Evolutionary conservation across 2,797 vertebrate species (phyloP).

Genomic region (Onychomys arenicola): DNA sequence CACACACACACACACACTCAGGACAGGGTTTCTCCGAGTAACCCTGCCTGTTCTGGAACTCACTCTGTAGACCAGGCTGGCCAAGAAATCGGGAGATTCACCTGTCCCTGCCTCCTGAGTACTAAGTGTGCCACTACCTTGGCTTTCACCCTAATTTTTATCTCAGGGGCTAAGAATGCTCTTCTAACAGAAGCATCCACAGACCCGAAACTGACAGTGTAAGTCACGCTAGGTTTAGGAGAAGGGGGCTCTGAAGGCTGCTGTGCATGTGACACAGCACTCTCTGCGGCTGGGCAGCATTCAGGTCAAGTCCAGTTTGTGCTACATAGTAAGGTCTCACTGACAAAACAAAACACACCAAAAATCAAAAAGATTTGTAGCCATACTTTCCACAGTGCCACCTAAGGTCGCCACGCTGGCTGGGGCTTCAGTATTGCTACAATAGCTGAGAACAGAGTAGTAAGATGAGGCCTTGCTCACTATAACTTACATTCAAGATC

Average conservation of each 20-base stretch:
- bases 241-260: neutral
- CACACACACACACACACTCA: neutral
- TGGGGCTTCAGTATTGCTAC: too few relatives aligned
- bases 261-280: neutral
- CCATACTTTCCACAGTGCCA: neutral
- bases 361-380: rapidly evolving
- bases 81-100: neutral
- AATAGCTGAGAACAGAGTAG: neutral
- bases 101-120: too few relatives aligned
- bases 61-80: neutral
- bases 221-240: neutral
- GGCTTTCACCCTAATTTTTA: neutral
- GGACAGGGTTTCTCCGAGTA: neutral
- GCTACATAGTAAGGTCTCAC: neutral
- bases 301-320: neutral
- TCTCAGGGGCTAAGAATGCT: neutral
- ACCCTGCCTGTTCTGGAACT: neutral
- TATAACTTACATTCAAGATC: neutral
- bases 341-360: neutral
- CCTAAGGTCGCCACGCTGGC: neutral
- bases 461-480: neutral
- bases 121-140: neutral
- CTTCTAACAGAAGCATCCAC: neutral
- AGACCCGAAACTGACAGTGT: neutral
- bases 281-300: too few relatives aligned